Evolutionary conservation across 2,797 vertebrate genomes (phyloP).

Genomic region (Perodicticus potto): DNA sequence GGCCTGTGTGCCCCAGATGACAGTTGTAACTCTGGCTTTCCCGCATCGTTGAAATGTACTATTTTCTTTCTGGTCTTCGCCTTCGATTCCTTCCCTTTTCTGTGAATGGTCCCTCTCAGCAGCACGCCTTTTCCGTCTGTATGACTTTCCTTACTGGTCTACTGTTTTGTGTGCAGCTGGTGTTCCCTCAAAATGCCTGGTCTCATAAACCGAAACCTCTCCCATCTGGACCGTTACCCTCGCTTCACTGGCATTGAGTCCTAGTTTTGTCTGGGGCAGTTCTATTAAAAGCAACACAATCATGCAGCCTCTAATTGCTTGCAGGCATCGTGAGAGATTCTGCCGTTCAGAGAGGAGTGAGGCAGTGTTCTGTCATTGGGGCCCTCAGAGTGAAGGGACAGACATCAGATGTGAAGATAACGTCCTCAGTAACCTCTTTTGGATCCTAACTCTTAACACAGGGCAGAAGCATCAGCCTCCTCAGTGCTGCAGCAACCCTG

Average conservation of each 20-base stretch:
- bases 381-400: neutral
- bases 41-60: neutral
- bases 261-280: conserved; percentile 11
- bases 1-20: neutral
- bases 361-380: neutral
- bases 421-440: neutral
- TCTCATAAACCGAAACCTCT: neutral
- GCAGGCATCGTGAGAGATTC: neutral
- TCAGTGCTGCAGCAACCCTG: neutral
- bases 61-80: neutral
- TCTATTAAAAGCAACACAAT: conserved; percentile 63
- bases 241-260: neutral
- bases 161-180: neutral
- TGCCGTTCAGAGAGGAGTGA: neutral
- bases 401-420: neutral
- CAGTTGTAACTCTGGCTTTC: neutral
- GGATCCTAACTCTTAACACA: neutral
- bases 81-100: neutral
- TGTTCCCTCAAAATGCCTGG: neutral
- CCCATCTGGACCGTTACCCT: neutral
- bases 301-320: neutral
- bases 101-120: neutral
- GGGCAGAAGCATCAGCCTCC: neutral
- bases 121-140: accelerated
- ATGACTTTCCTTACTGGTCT: neutral